phyloP scores from a whole-genome alignment of 2,888 invertebrate genomes.

The Synergus umbraculus region DNA sequence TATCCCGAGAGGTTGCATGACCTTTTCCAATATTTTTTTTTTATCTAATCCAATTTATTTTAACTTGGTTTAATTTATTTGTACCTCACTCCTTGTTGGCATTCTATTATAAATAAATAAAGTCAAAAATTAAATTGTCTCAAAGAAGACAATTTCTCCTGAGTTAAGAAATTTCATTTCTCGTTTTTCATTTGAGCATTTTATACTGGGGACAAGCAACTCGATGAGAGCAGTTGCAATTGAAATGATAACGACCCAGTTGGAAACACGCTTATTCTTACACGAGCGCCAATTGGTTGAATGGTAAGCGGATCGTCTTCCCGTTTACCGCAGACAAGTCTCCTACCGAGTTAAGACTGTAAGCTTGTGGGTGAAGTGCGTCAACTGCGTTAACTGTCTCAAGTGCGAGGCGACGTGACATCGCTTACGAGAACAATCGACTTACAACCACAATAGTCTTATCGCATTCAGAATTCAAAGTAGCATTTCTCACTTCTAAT shows the following conservation, averaged over 20 bases:
- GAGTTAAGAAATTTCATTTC: neutral
- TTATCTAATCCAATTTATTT: neutral
- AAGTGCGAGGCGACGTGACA: conserved; percentile 36
- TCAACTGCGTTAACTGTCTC: conserved; percentile 35
- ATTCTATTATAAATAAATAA: neutral
- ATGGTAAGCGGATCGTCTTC: conserved; percentile 20
- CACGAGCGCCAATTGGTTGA: conserved; percentile 23
- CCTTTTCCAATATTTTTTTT: conserved; percentile 15
- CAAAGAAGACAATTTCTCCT: neutral
- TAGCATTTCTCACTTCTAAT: neutral
- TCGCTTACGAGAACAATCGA: conserved; percentile 27
- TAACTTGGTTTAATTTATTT: neutral
- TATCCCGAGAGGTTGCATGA: conserved; percentile 5
- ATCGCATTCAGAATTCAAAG: conserved; percentile 3
- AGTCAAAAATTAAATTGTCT: too few species aligned
- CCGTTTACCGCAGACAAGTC: conserved; percentile 28
- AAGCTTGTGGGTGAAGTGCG: conserved; percentile 37
- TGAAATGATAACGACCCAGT: neutral
- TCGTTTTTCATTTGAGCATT: too few species aligned
- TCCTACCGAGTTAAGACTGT: conserved; percentile 13
- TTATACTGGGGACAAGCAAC: neutral
- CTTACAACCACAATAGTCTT: conserved; percentile 20
- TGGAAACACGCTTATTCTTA: neutral
- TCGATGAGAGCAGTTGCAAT: neutral
- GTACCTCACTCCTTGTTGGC: neutral